These are phyloP conservation scores for Zaprionus davidi DNA, from an alignment of 1,140 invertebrate genomes.

Conservation along the genomic window DNA sequence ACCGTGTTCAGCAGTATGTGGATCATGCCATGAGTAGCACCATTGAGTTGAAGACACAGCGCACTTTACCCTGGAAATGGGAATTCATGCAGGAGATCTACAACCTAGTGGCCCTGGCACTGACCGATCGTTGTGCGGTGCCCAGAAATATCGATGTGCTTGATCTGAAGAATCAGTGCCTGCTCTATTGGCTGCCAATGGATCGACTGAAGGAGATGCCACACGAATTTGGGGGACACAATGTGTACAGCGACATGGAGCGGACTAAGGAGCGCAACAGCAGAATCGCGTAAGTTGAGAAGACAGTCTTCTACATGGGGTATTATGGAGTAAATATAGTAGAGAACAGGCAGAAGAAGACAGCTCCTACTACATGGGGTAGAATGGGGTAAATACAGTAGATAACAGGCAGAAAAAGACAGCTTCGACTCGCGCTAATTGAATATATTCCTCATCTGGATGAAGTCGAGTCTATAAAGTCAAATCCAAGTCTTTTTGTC, in stretches of 20 bases:
- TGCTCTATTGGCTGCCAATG: conserved; percentile 40
- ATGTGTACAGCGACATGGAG: conserved; percentile 38
- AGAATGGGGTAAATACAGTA: no score
- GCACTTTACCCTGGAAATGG: conserved; percentile 77
- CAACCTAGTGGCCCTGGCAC: conserved; percentile 64
- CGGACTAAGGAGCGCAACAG: conserved; percentile 18
- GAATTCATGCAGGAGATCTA: conserved; percentile 76
- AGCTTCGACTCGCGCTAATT: no score
- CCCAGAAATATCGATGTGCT: conserved; percentile 52
- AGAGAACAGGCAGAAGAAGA: no score
- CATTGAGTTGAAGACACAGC: conserved; percentile 61
- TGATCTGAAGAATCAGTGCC: conserved; percentile 13
- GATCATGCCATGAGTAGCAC: conserved; percentile 62
- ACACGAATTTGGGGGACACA: conserved; percentile 17
- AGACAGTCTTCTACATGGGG: no score
- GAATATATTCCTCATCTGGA: no score
- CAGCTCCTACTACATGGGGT: no score
- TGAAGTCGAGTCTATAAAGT: no score
- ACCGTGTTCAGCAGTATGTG: conserved; percentile 54
- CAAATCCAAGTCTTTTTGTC: no score
- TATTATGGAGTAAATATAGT: no score
- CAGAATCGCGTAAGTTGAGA: conserved; percentile 28
- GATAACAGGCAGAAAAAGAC: no score
- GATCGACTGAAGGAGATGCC: conserved; percentile 32
- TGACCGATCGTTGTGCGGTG: conserved; percentile 48